Evolutionary conservation across 2,888 invertebrate species (phyloP).

Genomic region (Pherbina coryleti): DNA sequence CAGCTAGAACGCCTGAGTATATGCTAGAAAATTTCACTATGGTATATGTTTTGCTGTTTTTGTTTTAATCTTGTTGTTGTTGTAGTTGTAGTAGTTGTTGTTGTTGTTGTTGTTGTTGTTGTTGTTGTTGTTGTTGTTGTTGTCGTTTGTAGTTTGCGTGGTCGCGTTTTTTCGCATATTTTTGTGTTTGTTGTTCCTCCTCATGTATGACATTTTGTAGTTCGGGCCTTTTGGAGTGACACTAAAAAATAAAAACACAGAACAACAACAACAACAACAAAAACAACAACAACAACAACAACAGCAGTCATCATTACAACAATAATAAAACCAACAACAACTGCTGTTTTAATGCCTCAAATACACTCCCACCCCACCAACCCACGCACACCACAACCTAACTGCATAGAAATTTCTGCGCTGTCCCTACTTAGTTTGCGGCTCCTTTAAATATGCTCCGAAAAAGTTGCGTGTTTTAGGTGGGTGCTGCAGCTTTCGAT

Average conservation of each 20-base stretch:
- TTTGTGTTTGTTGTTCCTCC: slow-evolving; percentile 24
- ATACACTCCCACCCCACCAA: too few species aligned
- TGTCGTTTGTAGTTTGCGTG: too few species aligned
- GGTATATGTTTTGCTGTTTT: not conserved
- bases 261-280: not conserved
- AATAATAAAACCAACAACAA: too few species aligned
- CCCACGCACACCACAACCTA: too few species aligned
- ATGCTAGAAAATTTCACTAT: slow-evolving; percentile 6
- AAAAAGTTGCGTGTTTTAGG: too few species aligned
- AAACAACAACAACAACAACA: not conserved
- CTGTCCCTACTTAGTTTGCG: not conserved
- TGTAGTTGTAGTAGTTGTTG: too few species aligned
- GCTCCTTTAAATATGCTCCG: not conserved
- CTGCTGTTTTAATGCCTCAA: too few species aligned
- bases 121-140: too few species aligned
- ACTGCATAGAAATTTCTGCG: too few species aligned
- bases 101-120: too few species aligned
- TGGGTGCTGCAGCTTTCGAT: too few species aligned
- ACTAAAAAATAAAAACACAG: not conserved
- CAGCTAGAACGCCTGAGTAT: slow-evolving; percentile 7
- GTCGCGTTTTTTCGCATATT: slow-evolving; percentile 1
- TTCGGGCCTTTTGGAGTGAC: not conserved
- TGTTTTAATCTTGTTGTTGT: not conserved
- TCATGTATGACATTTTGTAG: not conserved
- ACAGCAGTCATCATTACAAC: not conserved